These are phyloP conservation scores for Pinna nobilis DNA, from an alignment of 1,140 invertebrate species.

Conservation along the genomic window DNA sequence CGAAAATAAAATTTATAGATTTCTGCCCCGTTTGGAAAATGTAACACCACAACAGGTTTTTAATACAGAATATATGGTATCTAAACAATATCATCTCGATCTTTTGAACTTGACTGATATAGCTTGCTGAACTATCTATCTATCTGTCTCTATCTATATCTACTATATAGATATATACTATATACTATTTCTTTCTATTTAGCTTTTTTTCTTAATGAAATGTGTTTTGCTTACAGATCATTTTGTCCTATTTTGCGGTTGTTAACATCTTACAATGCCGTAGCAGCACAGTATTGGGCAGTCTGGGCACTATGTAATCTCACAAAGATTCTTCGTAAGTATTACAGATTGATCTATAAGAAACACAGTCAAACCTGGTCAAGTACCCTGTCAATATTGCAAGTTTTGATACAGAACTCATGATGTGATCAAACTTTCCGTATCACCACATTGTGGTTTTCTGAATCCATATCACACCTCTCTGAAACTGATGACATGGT, in stretches of 20 bases:
- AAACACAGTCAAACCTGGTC: neutral
- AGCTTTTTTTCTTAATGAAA: neutral
- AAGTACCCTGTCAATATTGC: neutral
- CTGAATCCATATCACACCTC: too few species aligned
- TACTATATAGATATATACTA: too few species aligned
- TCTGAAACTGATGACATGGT: too few species aligned
- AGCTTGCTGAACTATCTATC: too few species aligned
- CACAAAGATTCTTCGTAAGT: constrained; percentile 93
- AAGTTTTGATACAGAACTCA: neutral
- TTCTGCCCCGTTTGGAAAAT: too few species aligned
- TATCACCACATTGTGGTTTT: neutral
- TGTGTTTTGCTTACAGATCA: constrained; percentile 76
- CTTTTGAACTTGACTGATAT: too few species aligned
- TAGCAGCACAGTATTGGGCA: constrained; percentile 95
- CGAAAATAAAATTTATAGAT: too few species aligned
- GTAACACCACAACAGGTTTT: too few species aligned
- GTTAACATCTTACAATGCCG: constrained; percentile 86
- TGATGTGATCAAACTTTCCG: neutral
- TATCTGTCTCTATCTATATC: too few species aligned
- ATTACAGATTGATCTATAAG: constrained; percentile 16
- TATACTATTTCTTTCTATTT: neutral
- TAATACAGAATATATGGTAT: too few species aligned
- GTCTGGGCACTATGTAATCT: constrained; percentile 98
- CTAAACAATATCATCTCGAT: too few species aligned
- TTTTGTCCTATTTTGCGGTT: constrained; percentile 93